Evolutionary conservation across 30 jellyfish, hydroid and myxozoan species (phyloP), one percentile per base, ranked within the genome.

Genomic region (Turritopsis rubra): DNA sequence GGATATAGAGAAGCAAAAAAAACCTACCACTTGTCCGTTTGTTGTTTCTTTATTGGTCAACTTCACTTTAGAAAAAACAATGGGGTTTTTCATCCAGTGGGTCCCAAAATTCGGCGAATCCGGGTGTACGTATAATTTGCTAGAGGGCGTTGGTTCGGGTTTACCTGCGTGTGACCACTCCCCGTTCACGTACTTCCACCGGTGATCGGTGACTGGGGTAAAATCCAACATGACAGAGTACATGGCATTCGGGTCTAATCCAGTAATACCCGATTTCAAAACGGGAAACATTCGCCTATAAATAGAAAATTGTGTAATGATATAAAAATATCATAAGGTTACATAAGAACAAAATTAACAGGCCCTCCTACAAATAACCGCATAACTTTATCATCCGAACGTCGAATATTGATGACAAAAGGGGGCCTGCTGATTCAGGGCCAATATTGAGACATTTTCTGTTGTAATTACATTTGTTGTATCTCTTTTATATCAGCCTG

Each of bases 221-320:
- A 95, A 95, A 66, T 95, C 99, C 92, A 95, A 73, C 68, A 88
- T 83, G 22, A 95, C 83, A 0, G 97, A 86, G 65, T 95, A 95
- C 99, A 95, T 95, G 1, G 97, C 91, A 52, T 89, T 89, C 1
- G 99, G 97, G 54, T 95, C 98, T 29, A 95, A 86, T 68, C 97
- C 99, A 3, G 91, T 88, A 16, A 95, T 86, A 19, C 89, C 66
- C 60, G 95, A 79, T 86, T 95, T 95, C 83, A 89, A 74, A 21
- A 95, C 99, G 1, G 99, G 99, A 86, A 95, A 95, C 97, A 95
- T 90, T 13, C 99, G 96, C 85, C 99, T 90, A 85, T 7, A 87
- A 19, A 13, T 41, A 41, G 60, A 41, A 41, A 41, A 41, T 41
- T 5, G 13, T 13, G 60, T 3, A 5, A 13, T 41, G 9, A 41